Evolutionary conservation across 2,888 invertebrate genomes (phyloP), one percentile per base, ranked within the genome.

Genomic region (Ophioninae sp.): DNA sequence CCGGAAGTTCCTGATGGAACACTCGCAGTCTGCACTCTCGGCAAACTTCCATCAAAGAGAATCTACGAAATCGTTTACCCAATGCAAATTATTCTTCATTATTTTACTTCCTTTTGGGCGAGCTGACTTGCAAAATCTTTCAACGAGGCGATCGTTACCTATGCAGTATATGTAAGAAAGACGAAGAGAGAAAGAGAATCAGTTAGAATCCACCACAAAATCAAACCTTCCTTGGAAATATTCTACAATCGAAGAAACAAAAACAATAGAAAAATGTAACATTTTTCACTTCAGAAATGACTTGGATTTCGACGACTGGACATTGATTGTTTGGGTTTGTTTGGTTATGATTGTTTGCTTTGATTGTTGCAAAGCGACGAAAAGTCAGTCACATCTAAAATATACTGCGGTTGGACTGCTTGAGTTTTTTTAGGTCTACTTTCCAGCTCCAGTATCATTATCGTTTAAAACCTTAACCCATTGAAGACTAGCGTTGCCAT

Each of bases 1-100:
- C 22, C 63, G 56, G 76, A 63, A 41, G 20, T 61, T 56, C 63
- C 67, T 20, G 3, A 13, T n/a, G 17, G 51, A 77, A 64, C n/a
- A 17, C 61, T 63, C 30, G 37, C 37, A 13, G 10, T 73, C 75
- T 63, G 20, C 74, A 39, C 51, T 63, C 80, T 67, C 68, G n/a
- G 44, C 30, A 77, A 39, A 67, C 69, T 80, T 77, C 23, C 65
- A 61, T 69, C 61, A 67, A 75, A 81, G 78, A 78, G 78, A 81
- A 67, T 81, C 10, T 39, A 81, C 71, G 67, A 51, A 61, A 63
- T 61, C 22, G 41, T 51, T 13, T 65, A 67, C 10, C 41, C 2
- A 17, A 59, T 44, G 22, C 22, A 37, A 69, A 80, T 73, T 74
- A 69, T 83, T 83, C 63, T 73, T 76, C 17, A 72, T 63, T 30